These are phyloP conservation scores for Pantala flavescens DNA, from an alignment of 1,140 invertebrate genomes.

Conservation along the genomic window DNA sequence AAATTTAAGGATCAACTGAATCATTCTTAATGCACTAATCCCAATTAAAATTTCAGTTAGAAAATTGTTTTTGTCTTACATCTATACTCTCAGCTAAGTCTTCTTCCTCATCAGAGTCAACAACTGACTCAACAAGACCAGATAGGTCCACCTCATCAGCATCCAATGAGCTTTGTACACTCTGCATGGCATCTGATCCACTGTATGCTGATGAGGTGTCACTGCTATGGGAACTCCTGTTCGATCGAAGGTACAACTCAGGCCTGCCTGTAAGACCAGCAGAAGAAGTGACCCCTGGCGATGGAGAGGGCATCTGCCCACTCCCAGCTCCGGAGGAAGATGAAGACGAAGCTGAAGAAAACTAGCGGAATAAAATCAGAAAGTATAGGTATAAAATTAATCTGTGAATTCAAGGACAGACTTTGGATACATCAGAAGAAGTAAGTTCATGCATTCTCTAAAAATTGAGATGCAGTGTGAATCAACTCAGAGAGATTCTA, in stretches of 20 bases:
- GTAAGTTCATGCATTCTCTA: no score
- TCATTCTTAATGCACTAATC: no score
- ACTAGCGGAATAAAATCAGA: not conserved
- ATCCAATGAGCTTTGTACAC: conserved; percentile 66
- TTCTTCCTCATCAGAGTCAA: conserved; percentile 87
- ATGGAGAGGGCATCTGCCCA: not conserved
- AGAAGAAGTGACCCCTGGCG: not conserved
- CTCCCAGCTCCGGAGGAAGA: not conserved
- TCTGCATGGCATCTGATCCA: conserved; percentile 92
- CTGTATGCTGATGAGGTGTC: conserved; percentile 93
- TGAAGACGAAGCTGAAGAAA: not conserved
- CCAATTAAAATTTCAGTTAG: no score
- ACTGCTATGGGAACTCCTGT: conserved; percentile 76
- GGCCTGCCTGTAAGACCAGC: conserved; percentile 22
- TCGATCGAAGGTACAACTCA: conserved; percentile 65
- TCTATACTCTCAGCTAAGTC: conserved; percentile 87
- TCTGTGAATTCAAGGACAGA: no score
- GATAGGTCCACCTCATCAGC: conserved; percentile 81
- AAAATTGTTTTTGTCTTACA: conserved; percentile 37
- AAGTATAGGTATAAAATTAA: not conserved
- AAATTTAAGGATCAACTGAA: no score
- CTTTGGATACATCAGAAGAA: no score
- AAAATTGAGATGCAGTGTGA: no score
- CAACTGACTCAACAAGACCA: conserved; percentile 85
- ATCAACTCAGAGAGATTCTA: no score